These are phyloP conservation scores for Spermophilus dauricus DNA, from an alignment of 2,113 vertebrate genomes.

Conservation along the genomic window DNA sequence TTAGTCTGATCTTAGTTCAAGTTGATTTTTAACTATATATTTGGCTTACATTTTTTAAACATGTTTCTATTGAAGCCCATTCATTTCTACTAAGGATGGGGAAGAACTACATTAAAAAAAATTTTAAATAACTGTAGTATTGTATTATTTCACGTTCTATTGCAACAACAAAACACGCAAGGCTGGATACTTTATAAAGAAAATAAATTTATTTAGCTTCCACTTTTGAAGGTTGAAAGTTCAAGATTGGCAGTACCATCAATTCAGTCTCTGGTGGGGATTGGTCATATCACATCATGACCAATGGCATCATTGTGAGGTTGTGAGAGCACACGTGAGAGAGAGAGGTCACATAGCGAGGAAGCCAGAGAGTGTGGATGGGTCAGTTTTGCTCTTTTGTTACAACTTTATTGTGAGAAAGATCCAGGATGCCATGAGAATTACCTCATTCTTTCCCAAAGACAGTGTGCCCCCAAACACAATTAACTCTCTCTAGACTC, in stretches of 20 bases:
- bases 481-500: not conserved
- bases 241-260: not conserved
- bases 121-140: not conserved
- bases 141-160: not conserved
- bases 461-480: not conserved
- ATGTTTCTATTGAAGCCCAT: not conserved
- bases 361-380: not conserved
- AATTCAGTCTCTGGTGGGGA: not conserved
- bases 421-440: not conserved
- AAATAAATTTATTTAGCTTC: not conserved
- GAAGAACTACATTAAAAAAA: not conserved
- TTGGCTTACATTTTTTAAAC: not conserved
- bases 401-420: not conserved
- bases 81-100: not conserved
- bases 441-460: too few relatives aligned
- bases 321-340: not conserved
- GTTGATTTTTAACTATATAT: constrained; percentile 35
- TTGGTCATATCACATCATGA: not conserved
- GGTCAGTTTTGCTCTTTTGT: not conserved
- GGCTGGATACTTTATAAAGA: not conserved
- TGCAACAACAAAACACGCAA: not conserved
- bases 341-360: not conserved
- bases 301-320: not conserved
- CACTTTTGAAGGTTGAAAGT: not conserved
- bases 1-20: not conserved